Conservation (phyloP, 1,140 invertebrate species). For the Microplitis demolitor region DNA sequence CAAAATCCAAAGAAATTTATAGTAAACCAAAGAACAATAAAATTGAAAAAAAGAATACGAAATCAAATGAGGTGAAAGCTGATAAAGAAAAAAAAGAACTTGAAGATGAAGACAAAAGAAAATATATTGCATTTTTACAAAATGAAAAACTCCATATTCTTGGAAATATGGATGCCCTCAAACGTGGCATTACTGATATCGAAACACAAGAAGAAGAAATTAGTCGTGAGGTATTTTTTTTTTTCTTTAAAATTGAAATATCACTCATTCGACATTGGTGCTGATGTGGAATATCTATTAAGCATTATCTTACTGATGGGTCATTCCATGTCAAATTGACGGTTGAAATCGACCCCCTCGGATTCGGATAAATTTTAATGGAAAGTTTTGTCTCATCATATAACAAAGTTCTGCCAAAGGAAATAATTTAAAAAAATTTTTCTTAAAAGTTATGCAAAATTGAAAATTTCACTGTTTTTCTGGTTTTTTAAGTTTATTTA, state of each 20-base stretch:
- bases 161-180: slow-evolving; percentile 64
- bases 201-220: slow-evolving; percentile 84
- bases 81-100: too few relatives aligned
- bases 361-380: too few relatives aligned
- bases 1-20: slow-evolving; percentile 48
- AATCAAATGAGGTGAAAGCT: slow-evolving; percentile 55
- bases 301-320: background rate
- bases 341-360: too few relatives aligned
- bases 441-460: too few relatives aligned
- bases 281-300: background rate
- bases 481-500: too few relatives aligned
- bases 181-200: slow-evolving; percentile 78
- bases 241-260: slow-evolving; percentile 15
- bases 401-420: too few relatives aligned
- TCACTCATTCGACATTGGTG: too few relatives aligned
- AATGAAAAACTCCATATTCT: slow-evolving; percentile 57
- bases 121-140: slow-evolving; percentile 56
- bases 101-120: slow-evolving; percentile 36
- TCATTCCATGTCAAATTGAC: too few relatives aligned
- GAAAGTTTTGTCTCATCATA: too few relatives aligned
- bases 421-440: too few relatives aligned
- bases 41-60: slow-evolving; percentile 57
- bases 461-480: too few relatives aligned
- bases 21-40: slow-evolving; percentile 57
- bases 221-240: slow-evolving; percentile 71